A percentile compares a stretch with the other conserved stretches of the same genome.
Evolutionary conservation across 2,797 vertebrate species (phyloP).

Genomic region (Stomatorhinus walkeri): DNA sequence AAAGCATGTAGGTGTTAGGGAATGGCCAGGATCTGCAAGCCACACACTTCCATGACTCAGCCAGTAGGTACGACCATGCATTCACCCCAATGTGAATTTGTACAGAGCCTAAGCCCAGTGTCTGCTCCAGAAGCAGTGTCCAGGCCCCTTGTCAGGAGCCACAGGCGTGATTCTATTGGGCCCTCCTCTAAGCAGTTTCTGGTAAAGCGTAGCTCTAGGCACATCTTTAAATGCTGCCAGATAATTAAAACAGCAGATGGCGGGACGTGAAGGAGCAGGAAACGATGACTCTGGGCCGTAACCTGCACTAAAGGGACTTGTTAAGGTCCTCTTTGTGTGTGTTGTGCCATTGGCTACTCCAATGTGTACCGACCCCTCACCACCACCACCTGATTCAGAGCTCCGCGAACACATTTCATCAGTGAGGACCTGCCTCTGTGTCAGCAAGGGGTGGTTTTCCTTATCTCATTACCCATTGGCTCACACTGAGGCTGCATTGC

Average conservation of each 20-base stretch:
- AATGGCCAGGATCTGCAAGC: neutral
- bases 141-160: neutral
- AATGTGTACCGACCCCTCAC: neutral
- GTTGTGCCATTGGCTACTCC: neutral
- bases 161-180: neutral
- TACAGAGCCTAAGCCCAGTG: neutral
- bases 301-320: conserved; percentile 22
- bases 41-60: neutral
- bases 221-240: conserved; percentile 11
- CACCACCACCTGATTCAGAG: neutral
- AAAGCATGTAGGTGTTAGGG: neutral
- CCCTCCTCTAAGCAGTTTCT: neutral
- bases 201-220: neutral
- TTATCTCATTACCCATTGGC: neutral
- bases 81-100: neutral
- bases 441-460: neutral
- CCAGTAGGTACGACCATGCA: neutral
- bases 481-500: neutral
- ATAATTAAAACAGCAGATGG: conserved; percentile 33
- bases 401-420: neutral
- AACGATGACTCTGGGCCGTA: conserved; percentile 10
- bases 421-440: neutral
- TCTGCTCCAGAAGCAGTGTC: neutral
- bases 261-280: conserved; percentile 21
- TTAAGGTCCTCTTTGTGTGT: neutral